phyloP scores from a whole-genome alignment of 2,797 vertebrate genomes.

The Galagoides demidoff region DNA sequence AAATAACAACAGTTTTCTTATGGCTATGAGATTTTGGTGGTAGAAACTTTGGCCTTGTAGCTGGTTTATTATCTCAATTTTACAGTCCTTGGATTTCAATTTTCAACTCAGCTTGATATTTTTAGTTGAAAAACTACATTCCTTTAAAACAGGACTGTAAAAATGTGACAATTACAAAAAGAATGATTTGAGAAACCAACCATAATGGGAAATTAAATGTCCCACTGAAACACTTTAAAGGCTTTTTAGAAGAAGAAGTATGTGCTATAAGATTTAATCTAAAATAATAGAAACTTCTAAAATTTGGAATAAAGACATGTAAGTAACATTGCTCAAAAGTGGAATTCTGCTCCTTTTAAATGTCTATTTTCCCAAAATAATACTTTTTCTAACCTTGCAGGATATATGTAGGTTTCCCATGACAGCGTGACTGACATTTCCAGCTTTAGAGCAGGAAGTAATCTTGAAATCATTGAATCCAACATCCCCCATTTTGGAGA shows the following conservation, averaged over 20 bases:
- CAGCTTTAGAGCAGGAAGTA: neutral
- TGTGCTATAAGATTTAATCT: conserved; percentile 48
- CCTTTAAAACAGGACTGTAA: conserved; percentile 51
- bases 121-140: conserved; percentile 55
- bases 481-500: neutral
- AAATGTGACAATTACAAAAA: conserved; percentile 48
- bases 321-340: neutral
- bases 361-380: neutral
- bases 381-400: no score
- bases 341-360: neutral
- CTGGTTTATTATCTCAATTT: neutral
- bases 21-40: neutral
- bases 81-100: conserved; percentile 57
- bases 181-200: conserved; percentile 38
- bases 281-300: conserved; percentile 45
- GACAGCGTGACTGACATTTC: neutral
- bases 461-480: neutral
- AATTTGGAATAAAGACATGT: neutral
- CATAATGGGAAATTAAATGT: conserved; percentile 43
- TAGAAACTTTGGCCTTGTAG: neutral
- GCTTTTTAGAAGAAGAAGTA: conserved; percentile 64
- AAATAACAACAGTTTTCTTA: neutral
- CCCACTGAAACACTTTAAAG: neutral
- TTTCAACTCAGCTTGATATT: conserved; percentile 57
- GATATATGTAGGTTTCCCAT: neutral